These are phyloP conservation scores for Picus viridis DNA, from an alignment of 2,797 vertebrate species.

Conservation along the genomic window DNA sequence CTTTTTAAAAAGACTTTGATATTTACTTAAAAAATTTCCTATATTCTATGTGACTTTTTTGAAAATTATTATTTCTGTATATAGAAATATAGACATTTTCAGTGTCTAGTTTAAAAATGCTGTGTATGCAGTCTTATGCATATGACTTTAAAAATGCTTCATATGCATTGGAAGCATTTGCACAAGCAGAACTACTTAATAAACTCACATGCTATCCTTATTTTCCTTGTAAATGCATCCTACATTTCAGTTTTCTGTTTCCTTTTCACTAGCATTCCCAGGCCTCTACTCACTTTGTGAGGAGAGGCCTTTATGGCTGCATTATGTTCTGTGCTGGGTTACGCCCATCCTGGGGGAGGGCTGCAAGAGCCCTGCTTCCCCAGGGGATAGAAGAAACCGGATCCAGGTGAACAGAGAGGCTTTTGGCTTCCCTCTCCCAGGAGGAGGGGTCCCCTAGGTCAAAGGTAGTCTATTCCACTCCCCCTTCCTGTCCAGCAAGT, in stretches of 20 bases:
- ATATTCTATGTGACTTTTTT: background rate
- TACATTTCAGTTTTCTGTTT: conserved; percentile 19
- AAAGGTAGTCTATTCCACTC: no score
- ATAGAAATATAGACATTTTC: background rate
- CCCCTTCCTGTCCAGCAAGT: no score
- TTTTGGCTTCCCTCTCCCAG: no score
- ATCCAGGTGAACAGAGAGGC: no score
- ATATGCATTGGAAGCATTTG: no score
- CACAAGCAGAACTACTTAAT: background rate
- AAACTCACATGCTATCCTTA: background rate
- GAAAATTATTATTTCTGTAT: background rate
- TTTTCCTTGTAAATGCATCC: background rate
- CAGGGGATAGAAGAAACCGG: no score
- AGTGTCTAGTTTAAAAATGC: background rate
- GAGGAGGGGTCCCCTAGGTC: no score
- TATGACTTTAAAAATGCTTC: no score
- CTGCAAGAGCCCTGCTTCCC: no score
- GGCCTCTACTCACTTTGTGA: conserved; percentile 33
- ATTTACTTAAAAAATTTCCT: background rate
- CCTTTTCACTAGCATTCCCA: background rate
- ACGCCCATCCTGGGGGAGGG: no score
- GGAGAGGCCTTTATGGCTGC: conserved; percentile 1
- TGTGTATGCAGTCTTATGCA: no score
- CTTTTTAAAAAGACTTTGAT: background rate
- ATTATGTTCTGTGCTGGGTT: background rate